Evolutionary conservation across 2,888 invertebrate genomes (phyloP).

Genomic region (Cheilosia impressa): DNA sequence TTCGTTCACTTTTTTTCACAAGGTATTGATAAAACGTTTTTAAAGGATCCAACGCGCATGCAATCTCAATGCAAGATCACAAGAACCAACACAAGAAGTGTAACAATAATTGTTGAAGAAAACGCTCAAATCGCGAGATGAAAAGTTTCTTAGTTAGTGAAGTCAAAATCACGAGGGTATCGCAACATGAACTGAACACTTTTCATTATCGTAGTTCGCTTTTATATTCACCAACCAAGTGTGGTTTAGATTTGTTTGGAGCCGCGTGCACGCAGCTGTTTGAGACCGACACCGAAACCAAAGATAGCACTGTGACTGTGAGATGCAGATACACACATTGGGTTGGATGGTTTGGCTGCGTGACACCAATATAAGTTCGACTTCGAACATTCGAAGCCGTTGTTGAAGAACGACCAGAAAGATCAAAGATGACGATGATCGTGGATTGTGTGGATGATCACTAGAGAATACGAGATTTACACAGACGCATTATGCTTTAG

Average conservation of each 20-base stretch:
- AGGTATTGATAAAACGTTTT: background rate
- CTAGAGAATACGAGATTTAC: too few relatives aligned
- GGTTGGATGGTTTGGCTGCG: too few relatives aligned
- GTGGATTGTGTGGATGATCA: too few relatives aligned
- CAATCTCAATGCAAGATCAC: background rate
- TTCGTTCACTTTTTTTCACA: constrained; percentile 6
- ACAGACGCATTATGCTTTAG: too few relatives aligned
- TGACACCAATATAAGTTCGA: too few relatives aligned
- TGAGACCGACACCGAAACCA: too few relatives aligned
- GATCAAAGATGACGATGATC: too few relatives aligned
- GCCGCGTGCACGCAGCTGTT: background rate
- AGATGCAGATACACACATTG: too few relatives aligned
- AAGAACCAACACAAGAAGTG: background rate
- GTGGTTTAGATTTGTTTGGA: constrained; percentile 12
- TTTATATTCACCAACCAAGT: constrained; percentile 61
- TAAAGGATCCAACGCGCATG: constrained; percentile 3
- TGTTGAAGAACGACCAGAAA: too few relatives aligned
- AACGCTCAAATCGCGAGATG: constrained; percentile 31
- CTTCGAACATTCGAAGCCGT: too few relatives aligned
- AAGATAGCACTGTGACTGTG: too few relatives aligned
- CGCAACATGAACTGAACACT: constrained; percentile 73
- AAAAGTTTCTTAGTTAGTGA: constrained; percentile 11
- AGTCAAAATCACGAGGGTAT: constrained; percentile 59
- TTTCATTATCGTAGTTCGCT: constrained; percentile 66
- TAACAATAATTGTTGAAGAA: constrained; percentile 11